A percentile compares a stretch with the other conserved stretches of the same genome.
phyloP scores from a whole-genome alignment of 2,888 invertebrate species.

The Agonum fuliginosum region DNA sequence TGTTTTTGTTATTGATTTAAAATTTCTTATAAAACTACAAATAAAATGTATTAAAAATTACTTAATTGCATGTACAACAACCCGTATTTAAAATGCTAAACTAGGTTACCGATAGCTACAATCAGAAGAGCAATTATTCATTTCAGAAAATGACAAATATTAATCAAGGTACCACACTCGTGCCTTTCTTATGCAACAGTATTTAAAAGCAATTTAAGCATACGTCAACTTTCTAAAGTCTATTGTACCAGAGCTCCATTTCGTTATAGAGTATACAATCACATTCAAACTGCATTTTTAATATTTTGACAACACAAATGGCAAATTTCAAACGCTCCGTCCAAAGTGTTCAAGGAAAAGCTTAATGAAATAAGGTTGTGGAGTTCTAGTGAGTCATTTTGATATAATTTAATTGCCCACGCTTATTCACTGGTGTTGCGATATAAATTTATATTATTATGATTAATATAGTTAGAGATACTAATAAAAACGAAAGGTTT shows the following conservation, averaged over 20 bases:
- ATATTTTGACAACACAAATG: neutral
- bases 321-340: neutral
- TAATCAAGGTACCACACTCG: constrained; percentile 8
- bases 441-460: neutral
- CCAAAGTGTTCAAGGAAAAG: neutral
- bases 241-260: constrained; percentile 14
- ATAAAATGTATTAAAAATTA: too few species aligned
- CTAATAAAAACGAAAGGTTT: too few species aligned
- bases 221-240: constrained; percentile 24
- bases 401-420: constrained; percentile 1
- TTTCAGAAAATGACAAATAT: constrained; percentile 17
- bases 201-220: constrained; percentile 31
- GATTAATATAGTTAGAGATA: too few species aligned
- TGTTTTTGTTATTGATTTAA: too few species aligned
- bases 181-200: constrained; percentile 13
- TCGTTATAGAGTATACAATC: neutral
- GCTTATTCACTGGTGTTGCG: neutral
- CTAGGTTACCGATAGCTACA: neutral
- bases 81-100: too few species aligned
- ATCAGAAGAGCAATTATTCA: constrained; percentile 3
- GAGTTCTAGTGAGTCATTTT: neutral
- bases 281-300: neutral
- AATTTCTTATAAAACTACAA: too few species aligned
- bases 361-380: neutral
- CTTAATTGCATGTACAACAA: neutral